Evolutionary conservation across 2,113 vertebrate species (phyloP).

Genomic region (Gadus chalcogrammus): DNA sequence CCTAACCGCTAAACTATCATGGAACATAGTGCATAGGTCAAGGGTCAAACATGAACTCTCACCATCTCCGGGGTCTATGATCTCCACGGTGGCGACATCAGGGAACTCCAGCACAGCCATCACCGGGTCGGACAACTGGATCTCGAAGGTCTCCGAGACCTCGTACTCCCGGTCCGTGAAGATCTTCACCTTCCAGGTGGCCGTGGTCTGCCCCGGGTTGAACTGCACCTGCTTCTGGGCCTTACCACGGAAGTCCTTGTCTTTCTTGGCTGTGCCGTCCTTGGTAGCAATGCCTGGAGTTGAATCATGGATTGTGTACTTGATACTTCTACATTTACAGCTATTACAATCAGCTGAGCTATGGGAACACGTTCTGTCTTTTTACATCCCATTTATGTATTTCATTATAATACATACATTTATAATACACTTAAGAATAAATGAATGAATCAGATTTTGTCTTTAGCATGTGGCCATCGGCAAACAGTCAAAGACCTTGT

Average conservation of each 20-base stretch:
- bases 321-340: neutral
- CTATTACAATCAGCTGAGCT: neutral
- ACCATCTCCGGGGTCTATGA: conserved; percentile 86
- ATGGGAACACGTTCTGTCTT: neutral
- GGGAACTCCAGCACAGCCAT: conserved; percentile 83
- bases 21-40: neutral
- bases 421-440: neutral
- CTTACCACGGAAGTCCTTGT: conserved; percentile 83
- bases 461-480: too few relatives aligned
- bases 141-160: conserved; percentile 82
- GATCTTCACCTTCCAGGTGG: conserved; percentile 81
- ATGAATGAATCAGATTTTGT: too few relatives aligned
- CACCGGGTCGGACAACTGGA: conserved; percentile 79
- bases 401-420: neutral
- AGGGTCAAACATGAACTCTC: conserved; percentile 9
- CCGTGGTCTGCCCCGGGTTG: conserved; percentile 80
- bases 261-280: conserved; percentile 79
- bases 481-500: too few relatives aligned
- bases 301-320: neutral
- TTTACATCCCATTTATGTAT: neutral
- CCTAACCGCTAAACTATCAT: too few relatives aligned
- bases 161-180: conserved; percentile 81
- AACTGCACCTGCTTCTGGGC: conserved; percentile 82
- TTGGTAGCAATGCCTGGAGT: conserved; percentile 76
- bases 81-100: conserved; percentile 74